Conservation (phyloP, 2,888 invertebrate genomes). For the Strigamia crassipes region DNA sequence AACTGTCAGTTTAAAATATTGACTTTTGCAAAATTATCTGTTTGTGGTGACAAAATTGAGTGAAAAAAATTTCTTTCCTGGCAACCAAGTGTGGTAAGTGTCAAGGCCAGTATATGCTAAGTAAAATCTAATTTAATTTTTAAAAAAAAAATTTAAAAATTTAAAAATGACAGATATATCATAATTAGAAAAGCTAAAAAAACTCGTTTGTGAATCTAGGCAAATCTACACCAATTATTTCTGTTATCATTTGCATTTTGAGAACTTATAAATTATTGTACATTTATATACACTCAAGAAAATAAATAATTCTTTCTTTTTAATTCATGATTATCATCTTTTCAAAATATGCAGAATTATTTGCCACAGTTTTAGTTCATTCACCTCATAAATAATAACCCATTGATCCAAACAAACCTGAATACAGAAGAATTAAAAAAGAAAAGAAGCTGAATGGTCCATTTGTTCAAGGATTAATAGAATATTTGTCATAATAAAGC, state of each 20-base stretch:
- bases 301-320: constrained; percentile 43
- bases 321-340: not conserved
- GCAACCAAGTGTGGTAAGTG: constrained; percentile 10
- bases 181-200: not conserved
- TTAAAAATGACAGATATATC: not conserved
- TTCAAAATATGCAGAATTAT: not conserved
- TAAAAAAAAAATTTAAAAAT: not conserved
- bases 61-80: not conserved
- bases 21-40: constrained; percentile 29
- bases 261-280: constrained; percentile 41
- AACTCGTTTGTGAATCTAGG: not conserved
- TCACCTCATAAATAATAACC: not conserved
- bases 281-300: constrained; percentile 43
- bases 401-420: not conserved
- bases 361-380: not conserved
- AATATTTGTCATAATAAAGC: constrained; percentile 23
- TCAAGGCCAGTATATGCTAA: constrained; percentile 16
- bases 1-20: constrained; percentile 36
- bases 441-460: not conserved
- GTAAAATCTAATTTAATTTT: not conserved
- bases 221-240: constrained; percentile 27
- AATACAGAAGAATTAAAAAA: not conserved
- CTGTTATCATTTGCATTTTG: constrained; percentile 42
- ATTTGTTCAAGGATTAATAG: constrained; percentile 32
- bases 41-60: constrained; percentile 30